Evolutionary conservation across 2,113 vertebrate genomes (phyloP).

Genomic region (Hyaena hyaena): DNA sequence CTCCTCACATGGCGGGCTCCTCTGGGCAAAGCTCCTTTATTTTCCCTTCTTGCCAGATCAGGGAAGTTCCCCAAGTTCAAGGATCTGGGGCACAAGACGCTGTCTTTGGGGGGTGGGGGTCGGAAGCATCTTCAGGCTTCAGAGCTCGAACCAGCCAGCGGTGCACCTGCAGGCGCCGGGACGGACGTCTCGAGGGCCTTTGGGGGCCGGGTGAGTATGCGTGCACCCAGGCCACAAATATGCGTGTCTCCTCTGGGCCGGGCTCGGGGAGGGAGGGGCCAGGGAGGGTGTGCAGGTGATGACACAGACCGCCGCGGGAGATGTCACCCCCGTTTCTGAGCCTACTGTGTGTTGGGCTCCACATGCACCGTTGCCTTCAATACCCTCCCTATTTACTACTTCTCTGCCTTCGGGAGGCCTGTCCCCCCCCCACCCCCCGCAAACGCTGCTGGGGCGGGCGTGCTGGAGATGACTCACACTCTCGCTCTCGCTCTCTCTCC

Average conservation of each 20-base stretch:
- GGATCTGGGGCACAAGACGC: rapidly evolving
- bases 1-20: rapidly evolving
- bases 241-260: rapidly evolving
- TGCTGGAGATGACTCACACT: conserved; percentile 72
- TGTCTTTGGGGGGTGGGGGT: not conserved
- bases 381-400: conserved; percentile 73
- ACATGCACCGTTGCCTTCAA: not conserved
- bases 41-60: not conserved
- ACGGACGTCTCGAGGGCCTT: not conserved
- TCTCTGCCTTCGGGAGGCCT: conserved; percentile 69
- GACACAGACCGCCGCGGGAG: not conserved
- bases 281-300: not conserved
- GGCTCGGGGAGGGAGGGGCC: too few species aligned
- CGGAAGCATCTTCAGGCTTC: too few species aligned
- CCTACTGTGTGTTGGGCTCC: not conserved
- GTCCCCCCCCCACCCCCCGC: conserved; percentile 72
- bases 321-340: not conserved
- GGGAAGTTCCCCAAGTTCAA: rapidly evolving
- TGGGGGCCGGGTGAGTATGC: not conserved
- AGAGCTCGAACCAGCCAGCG: rapidly evolving
- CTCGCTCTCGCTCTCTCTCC: not conserved
- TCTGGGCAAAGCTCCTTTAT: not conserved
- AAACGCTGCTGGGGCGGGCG: conserved; percentile 7
- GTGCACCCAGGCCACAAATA: rapidly evolving
- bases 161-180: rapidly evolving